A percentile compares a stretch with the other conserved stretches of the same genome.
Conservation (phyloP, 2,888 invertebrate genomes). For the Oscheius sp. region DNA sequence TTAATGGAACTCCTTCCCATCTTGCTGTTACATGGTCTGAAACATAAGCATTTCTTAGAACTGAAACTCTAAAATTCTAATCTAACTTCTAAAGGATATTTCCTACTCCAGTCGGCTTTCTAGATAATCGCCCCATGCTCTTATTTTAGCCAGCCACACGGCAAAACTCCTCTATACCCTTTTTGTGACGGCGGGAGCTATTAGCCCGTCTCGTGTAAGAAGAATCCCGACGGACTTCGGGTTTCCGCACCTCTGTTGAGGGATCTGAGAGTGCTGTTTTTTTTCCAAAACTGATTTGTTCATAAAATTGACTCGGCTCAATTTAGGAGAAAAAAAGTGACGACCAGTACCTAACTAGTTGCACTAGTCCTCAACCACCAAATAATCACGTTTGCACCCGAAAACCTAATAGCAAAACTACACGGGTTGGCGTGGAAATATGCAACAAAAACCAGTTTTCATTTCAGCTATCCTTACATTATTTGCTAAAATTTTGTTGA, state of each 20-base stretch:
- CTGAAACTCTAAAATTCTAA: conserved; percentile 6
- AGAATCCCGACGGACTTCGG: conserved; percentile 18
- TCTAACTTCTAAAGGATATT: not conserved
- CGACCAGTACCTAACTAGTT: conserved; percentile 1
- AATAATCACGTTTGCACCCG: conserved; percentile 6
- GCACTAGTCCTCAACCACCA: not conserved
- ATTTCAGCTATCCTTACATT: too few relatives aligned
- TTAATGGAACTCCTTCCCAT: conserved; percentile 66
- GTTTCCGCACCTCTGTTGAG: conserved; percentile 3
- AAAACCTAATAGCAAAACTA: conserved; percentile 8
- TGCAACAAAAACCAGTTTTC: too few relatives aligned
- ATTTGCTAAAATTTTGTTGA: too few relatives aligned
- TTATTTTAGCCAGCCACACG: conserved; percentile 13
- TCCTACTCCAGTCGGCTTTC: conserved; percentile 2
- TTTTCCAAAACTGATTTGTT: too few relatives aligned
- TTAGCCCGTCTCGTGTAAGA: conserved; percentile 11
- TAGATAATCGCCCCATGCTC: not conserved
- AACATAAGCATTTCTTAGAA: conserved; percentile 11
- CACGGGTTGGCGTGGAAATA: conserved; percentile 20
- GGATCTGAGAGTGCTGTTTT: conserved; percentile 8
- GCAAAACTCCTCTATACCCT: conserved; percentile 21
- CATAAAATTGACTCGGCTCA: too few relatives aligned
- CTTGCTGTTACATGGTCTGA: conserved; percentile 68
- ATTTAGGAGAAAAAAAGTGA: not conserved
- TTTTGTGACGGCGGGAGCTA: conserved; percentile 11